Conservation (phyloP, 30 jellyfish, hydroid and myxozoan species). For the Clytia hemisphaerica region DNA sequence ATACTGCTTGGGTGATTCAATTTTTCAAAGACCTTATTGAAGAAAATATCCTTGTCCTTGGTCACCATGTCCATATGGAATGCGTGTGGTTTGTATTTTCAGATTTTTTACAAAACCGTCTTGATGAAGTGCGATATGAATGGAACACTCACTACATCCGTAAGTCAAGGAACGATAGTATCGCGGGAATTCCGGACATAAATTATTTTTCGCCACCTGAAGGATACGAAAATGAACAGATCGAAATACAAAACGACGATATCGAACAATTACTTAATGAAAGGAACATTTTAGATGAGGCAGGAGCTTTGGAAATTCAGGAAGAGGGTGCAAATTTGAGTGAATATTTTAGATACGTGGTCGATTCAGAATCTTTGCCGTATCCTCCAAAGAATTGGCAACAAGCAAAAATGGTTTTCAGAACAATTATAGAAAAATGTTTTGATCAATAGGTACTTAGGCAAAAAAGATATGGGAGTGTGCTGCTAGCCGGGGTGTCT, state of each 20-base stretch:
- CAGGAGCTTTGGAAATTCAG: no score
- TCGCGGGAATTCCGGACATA: conserved; percentile 20
- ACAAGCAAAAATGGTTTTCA: conserved; percentile 3
- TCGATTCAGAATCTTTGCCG: conserved; percentile 12
- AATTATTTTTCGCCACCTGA: background rate
- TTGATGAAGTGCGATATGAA: conserved; percentile 21
- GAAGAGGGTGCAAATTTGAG: conserved; percentile 10
- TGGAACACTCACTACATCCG: conserved; percentile 31
- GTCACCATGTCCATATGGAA: conserved; percentile 23
- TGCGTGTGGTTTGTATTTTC: conserved; percentile 41
- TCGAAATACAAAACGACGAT: no score
- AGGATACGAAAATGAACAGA: no score
- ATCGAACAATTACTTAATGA: no score
- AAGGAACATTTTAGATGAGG: no score
- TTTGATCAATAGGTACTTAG: no score
- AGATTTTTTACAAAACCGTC: conserved; percentile 17
- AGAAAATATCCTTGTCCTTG: background rate
- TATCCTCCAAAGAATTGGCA: conserved; percentile 52
- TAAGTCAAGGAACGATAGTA: conserved; percentile 20
- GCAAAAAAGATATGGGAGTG: no score
- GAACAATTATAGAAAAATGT: no score
- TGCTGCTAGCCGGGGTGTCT: no score
- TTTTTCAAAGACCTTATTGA: background rate
- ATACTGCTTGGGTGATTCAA: background rate
- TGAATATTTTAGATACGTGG: conserved; percentile 32